Conservation (phyloP, 2,113 vertebrate species). For the Columbina picui region DNA sequence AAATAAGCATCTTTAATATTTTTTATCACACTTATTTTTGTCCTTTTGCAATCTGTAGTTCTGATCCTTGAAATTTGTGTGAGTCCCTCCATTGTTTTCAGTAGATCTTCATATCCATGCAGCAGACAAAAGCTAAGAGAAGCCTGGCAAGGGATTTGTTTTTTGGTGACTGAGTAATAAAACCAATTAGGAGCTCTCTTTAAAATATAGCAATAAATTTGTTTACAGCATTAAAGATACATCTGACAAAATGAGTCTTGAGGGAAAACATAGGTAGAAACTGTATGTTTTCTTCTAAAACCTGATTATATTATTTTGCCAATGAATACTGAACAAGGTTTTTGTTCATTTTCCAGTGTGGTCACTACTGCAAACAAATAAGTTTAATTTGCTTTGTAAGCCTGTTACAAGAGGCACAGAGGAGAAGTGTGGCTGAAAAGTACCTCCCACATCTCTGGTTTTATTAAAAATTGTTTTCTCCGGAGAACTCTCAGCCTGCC, state of each 20-base stretch:
- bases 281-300: background rate
- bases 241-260: background rate
- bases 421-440: slow-evolving; percentile 49
- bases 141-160: background rate
- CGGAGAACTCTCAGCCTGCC: slow-evolving; percentile 58
- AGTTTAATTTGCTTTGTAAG: slow-evolving; percentile 61
- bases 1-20: background rate
- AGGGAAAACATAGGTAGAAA: background rate
- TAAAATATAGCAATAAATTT: background rate
- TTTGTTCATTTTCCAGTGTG: slow-evolving; percentile 33
- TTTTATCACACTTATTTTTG: background rate
- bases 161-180: background rate
- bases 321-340: background rate
- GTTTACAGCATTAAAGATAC: background rate
- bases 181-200: background rate
- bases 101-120: rapidly evolving
- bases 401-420: slow-evolving; percentile 37
- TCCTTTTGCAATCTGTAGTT: background rate
- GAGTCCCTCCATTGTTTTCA: background rate
- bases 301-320: slow-evolving; percentile 21
- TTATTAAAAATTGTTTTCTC: slow-evolving; percentile 72
- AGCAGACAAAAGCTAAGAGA: background rate
- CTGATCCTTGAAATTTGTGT: background rate
- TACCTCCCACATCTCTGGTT: slow-evolving; percentile 57
- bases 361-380: slow-evolving; percentile 42